phyloP scores from a whole-genome alignment of 1,140 invertebrate genomes.

The Drosophila sturtevanti region DNA sequence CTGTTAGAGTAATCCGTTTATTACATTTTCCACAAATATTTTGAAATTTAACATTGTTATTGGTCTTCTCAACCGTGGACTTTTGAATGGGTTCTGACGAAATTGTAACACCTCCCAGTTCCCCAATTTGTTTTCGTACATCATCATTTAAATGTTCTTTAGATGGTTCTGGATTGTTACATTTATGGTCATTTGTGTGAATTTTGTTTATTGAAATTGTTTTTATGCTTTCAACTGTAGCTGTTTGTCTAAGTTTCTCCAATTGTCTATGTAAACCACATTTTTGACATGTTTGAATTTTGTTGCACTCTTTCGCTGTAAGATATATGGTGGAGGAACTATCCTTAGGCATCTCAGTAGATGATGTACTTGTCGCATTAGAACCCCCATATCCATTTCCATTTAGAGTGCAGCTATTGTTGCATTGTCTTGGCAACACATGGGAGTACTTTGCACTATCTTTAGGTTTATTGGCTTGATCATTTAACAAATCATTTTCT shows the following conservation, averaged over 20 bases:
- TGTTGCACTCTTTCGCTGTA: neutral
- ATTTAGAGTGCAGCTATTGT: neutral
- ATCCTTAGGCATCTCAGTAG: neutral
- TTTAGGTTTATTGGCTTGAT: neutral
- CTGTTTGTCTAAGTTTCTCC: neutral
- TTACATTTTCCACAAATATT: neutral
- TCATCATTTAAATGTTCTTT: neutral
- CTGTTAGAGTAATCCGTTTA: neutral
- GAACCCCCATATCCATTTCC: neutral
- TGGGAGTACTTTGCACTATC: neutral
- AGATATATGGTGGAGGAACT: neutral
- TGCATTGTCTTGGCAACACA: neutral
- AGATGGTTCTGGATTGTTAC: neutral
- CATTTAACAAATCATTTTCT: conserved; percentile 2
- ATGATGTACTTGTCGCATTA: neutral
- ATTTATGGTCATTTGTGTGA: too few species aligned
- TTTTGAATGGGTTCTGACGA: neutral
- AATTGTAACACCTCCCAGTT: neutral
- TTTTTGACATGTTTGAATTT: neutral
- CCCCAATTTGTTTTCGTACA: neutral
- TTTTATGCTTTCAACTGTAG: neutral
- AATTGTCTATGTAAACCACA: conserved; percentile 2
- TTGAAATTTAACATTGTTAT: neutral
- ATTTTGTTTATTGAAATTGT: neutral
- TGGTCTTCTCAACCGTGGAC: neutral